Conservation (phyloP, 2,888 invertebrate genomes). For the Ganaspis brasiliensis region DNA sequence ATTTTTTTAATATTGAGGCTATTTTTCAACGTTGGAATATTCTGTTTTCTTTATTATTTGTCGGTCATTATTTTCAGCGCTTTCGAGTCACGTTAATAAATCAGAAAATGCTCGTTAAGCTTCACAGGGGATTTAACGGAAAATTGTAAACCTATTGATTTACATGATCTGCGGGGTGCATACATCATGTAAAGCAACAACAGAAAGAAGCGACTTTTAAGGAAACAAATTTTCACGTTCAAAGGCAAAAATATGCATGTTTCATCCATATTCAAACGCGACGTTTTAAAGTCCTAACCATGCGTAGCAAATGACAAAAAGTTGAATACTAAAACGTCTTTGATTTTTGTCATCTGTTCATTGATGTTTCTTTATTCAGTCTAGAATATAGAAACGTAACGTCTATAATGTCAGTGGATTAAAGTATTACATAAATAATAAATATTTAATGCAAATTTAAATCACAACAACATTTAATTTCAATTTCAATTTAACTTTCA, state of each 20-base stretch:
- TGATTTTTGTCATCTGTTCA: conserved; percentile 17
- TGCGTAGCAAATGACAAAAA: conserved; percentile 34
- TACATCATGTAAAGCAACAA: conserved; percentile 28
- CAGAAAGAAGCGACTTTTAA: conserved; percentile 5
- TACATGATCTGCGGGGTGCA: conserved; percentile 29
- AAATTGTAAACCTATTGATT: conserved; percentile 33
- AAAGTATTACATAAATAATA: too few species aligned
- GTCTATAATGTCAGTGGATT: too few species aligned
- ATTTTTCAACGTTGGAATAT: too few species aligned
- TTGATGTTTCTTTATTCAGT: neutral
- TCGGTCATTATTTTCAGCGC: too few species aligned
- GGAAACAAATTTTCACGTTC: conserved; percentile 37
- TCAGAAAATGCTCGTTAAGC: neutral
- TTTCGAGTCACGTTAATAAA: neutral
- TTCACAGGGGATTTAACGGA: neutral
- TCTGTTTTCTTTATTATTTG: too few species aligned
- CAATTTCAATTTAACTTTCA: too few species aligned
- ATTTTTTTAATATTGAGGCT: too few species aligned
- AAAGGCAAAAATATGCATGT: conserved; percentile 35
- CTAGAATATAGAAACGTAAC: neutral
- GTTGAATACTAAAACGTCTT: conserved; percentile 27
- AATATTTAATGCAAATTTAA: too few species aligned
- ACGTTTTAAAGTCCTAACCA: conserved; percentile 20
- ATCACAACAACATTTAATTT: too few species aligned
- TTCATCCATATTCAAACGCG: conserved; percentile 35